Evolutionary conservation across 2,888 invertebrate genomes (phyloP), one percentile per base, ranked within the genome.

Genomic region (Dromius quadrimaculatus): DNA sequence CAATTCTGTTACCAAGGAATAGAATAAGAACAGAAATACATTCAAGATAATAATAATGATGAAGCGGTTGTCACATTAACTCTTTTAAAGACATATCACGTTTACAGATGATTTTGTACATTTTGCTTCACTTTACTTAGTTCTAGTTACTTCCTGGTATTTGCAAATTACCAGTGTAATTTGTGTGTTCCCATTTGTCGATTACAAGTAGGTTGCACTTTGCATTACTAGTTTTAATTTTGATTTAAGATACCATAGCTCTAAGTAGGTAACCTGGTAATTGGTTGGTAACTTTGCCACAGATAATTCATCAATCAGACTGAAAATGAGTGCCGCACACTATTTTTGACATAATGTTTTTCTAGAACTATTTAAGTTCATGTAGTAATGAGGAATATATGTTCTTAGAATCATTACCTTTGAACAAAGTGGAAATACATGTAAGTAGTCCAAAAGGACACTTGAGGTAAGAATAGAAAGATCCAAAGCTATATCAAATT

Each of bases 171-270:
- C 61, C 13, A 36, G 22, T 36, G 38, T 61, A 61, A 61, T 61
- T 61, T 61, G 38, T 61, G 61, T 61, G 59, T 22, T 41, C 32
- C 23, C 61, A 54, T 54, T 54, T 54, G 50, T 54, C 50, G 28
- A 17, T 41, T 41, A 9, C 50, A 15, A 11, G 50, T 54, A 28
- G 50, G 50, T 28, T 28, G 50, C 28, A 54, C 28, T 54, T 54
- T 54, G 50, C 50, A 54, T 54, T 54, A 28, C 50, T 54, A 8
- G 50, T 54, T 54, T 28, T 54, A 28, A 54, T 54, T 54, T 54
- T 28, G 50, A 54, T 54, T 54, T 54, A 28, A 54, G 50, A 54
- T 54, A 54, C 28, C 13, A 28, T 8, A 28, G 28, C 6, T 28
- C 28, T 28, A 54, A 28, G 50, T 54, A 54, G 50, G 50, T 54